Base-by-base conservation (phyloP, 2,113 vertebrate genomes). In the Cynopterus brachyotis region DNA sequence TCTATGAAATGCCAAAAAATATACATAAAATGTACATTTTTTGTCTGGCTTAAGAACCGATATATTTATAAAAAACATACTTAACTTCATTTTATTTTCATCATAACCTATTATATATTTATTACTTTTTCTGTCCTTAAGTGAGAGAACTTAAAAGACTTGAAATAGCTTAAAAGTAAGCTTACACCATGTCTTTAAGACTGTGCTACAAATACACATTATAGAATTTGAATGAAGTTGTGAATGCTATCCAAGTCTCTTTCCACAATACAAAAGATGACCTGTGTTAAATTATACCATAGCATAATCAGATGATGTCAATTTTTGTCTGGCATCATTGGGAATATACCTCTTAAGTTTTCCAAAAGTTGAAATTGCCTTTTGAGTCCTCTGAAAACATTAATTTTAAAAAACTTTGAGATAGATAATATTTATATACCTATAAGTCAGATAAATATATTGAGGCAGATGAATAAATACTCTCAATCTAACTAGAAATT, bases 341-440 rank as follows among this genome's bases (percentile, higher is more conserved):
- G 50, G 20, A 9, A 73, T 64, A 47, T 5, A 81, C 0, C 11
- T 35, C 20, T 40, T 79, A 24, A 60, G 59, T 75, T 30, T 45
- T 45, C 19, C 32, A 50, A 89, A 92, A 89, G 42, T 70, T 9
- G 19, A 83, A 92, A 92, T 13, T 60, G 59, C 30, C 32, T 94
- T 89, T 45, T 64, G 35, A 12, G 50, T 67, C 53, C 37, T 59
- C 17, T 7, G 6, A 70, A 88, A 84, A 66, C 75, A 90, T 87
- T 94, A 95, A 96, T 62, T 95, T 92, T 66, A 83, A 91, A 64
- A 42, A 95, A 32, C 6, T 75, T 93, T 60, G 19, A 91, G 13
- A 1, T 26, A 40, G 19, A 8, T 30, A 85, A 32, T 76, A 78
- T 62, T 45, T 40, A 50, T 66, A 57, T 47, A 45, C 0, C 6